Percentiles rank a stretch among this genome's conserved stretches.
phyloP scores from a whole-genome alignment of 2,888 invertebrate genomes.

The Hyppa rectilinea region DNA sequence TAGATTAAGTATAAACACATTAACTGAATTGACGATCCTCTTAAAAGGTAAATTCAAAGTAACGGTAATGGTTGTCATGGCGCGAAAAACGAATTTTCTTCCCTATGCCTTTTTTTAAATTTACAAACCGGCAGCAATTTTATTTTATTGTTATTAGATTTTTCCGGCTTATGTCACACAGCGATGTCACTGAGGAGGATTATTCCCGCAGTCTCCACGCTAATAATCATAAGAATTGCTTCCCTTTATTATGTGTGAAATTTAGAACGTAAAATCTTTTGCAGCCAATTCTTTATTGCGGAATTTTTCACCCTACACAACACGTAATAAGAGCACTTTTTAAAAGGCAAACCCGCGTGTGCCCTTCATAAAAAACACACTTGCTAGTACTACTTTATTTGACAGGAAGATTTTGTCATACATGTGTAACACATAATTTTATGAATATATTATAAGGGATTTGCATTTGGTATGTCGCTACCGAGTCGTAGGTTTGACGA shows the following conservation, averaged over 20 bases:
- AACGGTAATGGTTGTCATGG: slow-evolving; percentile 88
- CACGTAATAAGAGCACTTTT: slow-evolving; percentile 76
- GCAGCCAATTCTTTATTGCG: slow-evolving; percentile 67
- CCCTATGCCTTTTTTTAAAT: slow-evolving; percentile 89
- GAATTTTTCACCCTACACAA: slow-evolving; percentile 69
- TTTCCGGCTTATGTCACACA: slow-evolving; percentile 90
- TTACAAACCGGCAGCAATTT: slow-evolving; percentile 90
- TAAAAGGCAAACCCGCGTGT: slow-evolving; percentile 63
- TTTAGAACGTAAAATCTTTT: slow-evolving; percentile 86
- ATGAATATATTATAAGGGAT: slow-evolving; percentile 86
- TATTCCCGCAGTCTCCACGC: slow-evolving; percentile 89
- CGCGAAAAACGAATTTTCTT: slow-evolving; percentile 88
- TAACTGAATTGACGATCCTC: slow-evolving; percentile 78
- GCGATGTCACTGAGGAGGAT: slow-evolving; percentile 87
- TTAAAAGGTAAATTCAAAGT: slow-evolving; percentile 87
- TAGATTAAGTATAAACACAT: slow-evolving; percentile 74
- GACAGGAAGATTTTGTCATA: slow-evolving; percentile 81
- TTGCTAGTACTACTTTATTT: slow-evolving; percentile 81
- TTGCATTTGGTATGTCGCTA: slow-evolving; percentile 77
- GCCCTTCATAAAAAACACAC: slow-evolving; percentile 79
- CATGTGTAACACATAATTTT: slow-evolving; percentile 84
- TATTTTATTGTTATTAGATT: slow-evolving; percentile 91
- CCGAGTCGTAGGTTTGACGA: slow-evolving; percentile 66
- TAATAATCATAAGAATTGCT: slow-evolving; percentile 91
- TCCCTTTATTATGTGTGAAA: slow-evolving; percentile 90